These are phyloP conservation scores for Tupaia chinensis DNA, from an alignment of 2,113 vertebrate species.

Conservation along the genomic window DNA sequence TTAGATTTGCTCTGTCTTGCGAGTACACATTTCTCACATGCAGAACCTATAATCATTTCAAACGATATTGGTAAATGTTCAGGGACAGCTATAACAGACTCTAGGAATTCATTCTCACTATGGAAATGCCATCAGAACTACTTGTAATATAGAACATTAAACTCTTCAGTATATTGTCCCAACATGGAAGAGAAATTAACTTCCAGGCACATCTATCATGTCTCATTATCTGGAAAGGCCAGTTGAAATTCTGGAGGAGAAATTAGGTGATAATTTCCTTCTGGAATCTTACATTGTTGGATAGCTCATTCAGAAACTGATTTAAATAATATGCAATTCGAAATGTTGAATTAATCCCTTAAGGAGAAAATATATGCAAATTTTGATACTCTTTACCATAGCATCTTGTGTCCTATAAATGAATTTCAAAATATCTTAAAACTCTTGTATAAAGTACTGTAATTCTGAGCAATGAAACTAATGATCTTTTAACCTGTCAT, in stretches of 20 bases:
- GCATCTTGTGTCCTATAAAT: not conserved
- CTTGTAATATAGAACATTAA: not conserved
- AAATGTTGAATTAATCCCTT: not conserved
- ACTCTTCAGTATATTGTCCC: not conserved
- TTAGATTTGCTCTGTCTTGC: conserved; percentile 24
- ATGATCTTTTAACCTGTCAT: not conserved
- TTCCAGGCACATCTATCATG: conserved; percentile 3
- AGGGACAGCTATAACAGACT: not conserved
- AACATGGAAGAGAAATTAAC: conserved; percentile 44
- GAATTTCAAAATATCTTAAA: conserved; percentile 22
- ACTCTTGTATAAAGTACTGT: not conserved
- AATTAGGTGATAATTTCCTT: conserved; percentile 19
- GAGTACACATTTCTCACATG: conserved; percentile 45
- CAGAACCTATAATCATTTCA: conserved; percentile 34
- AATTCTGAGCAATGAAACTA: not conserved
- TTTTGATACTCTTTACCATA: not conserved
- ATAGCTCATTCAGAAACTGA: not conserved
- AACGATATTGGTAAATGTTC: conserved; percentile 12
- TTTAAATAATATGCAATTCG: not conserved
- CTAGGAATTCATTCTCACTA: conserved; percentile 51
- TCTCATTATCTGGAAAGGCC: conserved; percentile 48
- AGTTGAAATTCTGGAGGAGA: conserved; percentile 57
- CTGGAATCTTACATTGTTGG: not conserved
- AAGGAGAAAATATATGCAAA: not conserved
- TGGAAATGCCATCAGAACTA: conserved; percentile 55